A percentile compares a stretch with the other conserved stretches of the same genome.
Conservation (phyloP, 1,140 invertebrate species). For the Pentalonia nigronervosa region DNA sequence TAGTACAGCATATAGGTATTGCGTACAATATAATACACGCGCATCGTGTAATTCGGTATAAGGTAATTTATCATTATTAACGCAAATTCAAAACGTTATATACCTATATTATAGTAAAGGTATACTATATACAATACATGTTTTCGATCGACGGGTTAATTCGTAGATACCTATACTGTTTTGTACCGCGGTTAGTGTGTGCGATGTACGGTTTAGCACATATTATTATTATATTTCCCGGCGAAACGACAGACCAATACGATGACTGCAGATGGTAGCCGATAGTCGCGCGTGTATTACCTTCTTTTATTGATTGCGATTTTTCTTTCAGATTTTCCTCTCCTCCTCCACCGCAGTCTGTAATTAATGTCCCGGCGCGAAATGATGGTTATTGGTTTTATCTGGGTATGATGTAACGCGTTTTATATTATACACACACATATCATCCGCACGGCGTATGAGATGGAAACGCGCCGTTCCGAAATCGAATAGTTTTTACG, state of each 20-base stretch:
- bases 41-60: background rate
- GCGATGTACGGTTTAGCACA: background rate
- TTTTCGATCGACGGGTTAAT: conserved; percentile 9
- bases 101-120: background rate
- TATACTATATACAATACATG: background rate
- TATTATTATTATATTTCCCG: background rate
- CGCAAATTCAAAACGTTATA: background rate
- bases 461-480: background rate
- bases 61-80: conserved; percentile 16
- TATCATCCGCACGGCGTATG: background rate
- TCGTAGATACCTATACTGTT: background rate
- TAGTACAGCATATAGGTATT: background rate
- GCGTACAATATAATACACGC: background rate
- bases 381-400: conserved; percentile 1
- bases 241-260: background rate
- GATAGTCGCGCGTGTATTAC: background rate
- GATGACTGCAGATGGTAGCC: background rate
- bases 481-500: conserved; percentile 5
- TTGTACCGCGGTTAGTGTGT: background rate
- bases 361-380: background rate
- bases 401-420: background rate
- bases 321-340: background rate
- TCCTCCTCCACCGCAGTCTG: background rate
- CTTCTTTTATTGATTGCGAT: background rate
- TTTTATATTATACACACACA: background rate